Evolutionary conservation across 2,888 invertebrate species (phyloP), one percentile per base, ranked within the genome.

Genomic region (Thereva unica): DNA sequence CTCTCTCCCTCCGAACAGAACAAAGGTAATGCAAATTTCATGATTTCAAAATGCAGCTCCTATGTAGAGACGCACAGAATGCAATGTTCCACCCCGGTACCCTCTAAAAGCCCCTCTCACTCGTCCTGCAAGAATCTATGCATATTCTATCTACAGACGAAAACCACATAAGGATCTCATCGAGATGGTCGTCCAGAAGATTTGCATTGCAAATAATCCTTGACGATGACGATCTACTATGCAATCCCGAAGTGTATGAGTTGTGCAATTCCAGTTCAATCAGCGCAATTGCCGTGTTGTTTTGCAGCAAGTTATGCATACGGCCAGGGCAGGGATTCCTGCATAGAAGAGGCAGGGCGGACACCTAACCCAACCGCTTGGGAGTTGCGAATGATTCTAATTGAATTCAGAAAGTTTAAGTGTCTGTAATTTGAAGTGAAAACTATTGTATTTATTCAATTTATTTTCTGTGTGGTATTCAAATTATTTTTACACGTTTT

Each of bases 131-230:
- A 23, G 23, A 23, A 23, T 23, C 23, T 23, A 23, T 23, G 23
- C 23, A 23, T 23, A 23, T 23, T 23, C 23, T 23, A 23, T 23
- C 23, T 23, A 23, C 23, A 23, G 23, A 23, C 2, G 10, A 37
- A 61, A 50, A 50, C 61, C 50, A 8, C 50, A 50, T 12, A 61
- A 41, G 49, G 61, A 61, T 61, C 50, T 41, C 50, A 61, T 61
- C 61, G 61, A 61, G 50, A 61, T 61, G 61, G 50, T 61, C 50
- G 38, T 61, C 50, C 40, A 50, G 61, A 50, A 23, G 61, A 61
- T 61, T 61, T 61, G 61, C 49, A 61, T 61, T 61, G 61, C 50
- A 61, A 61, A 61, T 61, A 50, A 50, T 50, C 40, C 50, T 40
- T 42, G 35, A 41, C 40, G 40, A 61, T 41, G 61, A 59, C 59